These are phyloP conservation scores for Vulpes ferrilata DNA, from an alignment of 2,113 vertebrate genomes.

Conservation along the genomic window DNA sequence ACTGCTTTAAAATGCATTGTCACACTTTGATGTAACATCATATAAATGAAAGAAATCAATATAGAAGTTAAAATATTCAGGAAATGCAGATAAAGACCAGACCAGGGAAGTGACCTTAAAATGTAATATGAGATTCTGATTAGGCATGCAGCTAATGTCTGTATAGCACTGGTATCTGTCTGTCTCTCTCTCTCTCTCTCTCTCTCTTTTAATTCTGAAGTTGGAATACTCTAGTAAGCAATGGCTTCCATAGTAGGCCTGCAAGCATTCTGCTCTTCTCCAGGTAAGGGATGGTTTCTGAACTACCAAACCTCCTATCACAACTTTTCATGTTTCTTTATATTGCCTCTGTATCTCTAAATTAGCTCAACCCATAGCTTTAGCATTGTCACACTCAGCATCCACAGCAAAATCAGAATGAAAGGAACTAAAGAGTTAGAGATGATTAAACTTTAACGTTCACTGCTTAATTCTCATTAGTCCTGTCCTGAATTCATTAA, in stretches of 20 bases:
- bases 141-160: background rate
- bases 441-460: slow-evolving; percentile 68
- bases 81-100: background rate
- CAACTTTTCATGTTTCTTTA: background rate
- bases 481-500: slow-evolving; percentile 52
- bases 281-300: background rate
- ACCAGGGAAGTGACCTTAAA: background rate
- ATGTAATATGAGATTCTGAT: background rate
- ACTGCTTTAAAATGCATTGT: background rate
- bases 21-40: background rate
- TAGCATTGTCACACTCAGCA: background rate
- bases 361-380: background rate
- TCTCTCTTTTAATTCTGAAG: background rate
- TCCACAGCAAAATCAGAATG: slow-evolving; percentile 5
- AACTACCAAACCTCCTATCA: background rate
- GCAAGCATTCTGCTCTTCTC: background rate
- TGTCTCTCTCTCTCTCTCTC: background rate
- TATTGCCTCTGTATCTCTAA: background rate
- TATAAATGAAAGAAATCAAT: slow-evolving; percentile 28
- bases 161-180: background rate
- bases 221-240: background rate
- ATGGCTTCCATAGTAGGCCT: background rate
- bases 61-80: slow-evolving; percentile 33
- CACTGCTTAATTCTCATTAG: slow-evolving; percentile 70
- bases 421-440: slow-evolving; percentile 45